phyloP scores from a whole-genome alignment of 2,888 invertebrate species.

The Darwinula stevensoni region DNA sequence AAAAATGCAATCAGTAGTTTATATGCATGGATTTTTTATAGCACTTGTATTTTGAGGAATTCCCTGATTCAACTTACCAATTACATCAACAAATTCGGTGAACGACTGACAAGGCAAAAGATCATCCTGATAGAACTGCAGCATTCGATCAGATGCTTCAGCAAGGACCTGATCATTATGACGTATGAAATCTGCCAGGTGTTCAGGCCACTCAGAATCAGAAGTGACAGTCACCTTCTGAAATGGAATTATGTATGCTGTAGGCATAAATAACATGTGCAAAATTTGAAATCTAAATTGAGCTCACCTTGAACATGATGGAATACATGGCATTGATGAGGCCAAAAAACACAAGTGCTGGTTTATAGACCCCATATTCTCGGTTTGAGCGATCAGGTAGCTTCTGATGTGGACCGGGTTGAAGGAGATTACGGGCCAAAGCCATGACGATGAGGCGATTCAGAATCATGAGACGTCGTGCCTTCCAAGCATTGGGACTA shows the following conservation, averaged over 20 bases:
- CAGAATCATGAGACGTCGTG: constrained; percentile 34
- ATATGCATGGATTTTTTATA: too few relatives aligned
- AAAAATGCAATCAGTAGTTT: too few relatives aligned
- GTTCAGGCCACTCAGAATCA: constrained; percentile 62
- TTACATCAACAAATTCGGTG: constrained; percentile 72
- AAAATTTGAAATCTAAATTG: constrained; percentile 3
- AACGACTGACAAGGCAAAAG: constrained; percentile 65
- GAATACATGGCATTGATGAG: constrained; percentile 55
- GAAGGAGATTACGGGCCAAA: constrained; percentile 34
- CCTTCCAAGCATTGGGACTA: constrained; percentile 43
- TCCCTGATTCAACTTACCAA: too few relatives aligned
- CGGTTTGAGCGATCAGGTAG: too few relatives aligned
- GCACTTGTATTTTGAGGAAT: too few relatives aligned
- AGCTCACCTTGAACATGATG: constrained; percentile 48
- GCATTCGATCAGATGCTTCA: constrained; percentile 54
- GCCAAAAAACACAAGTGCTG: constrained; percentile 52
- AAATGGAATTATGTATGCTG: too few relatives aligned
- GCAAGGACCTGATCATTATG: constrained; percentile 71
- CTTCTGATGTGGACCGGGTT: constrained; percentile 23
- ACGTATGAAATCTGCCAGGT: constrained; percentile 69
- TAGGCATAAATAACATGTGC: not conserved
- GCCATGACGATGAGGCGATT: constrained; percentile 41
- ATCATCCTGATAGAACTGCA: constrained; percentile 56
- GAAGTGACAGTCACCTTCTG: constrained; percentile 25
- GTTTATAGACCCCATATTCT: constrained; percentile 52